Conservation (phyloP, 2,113 vertebrate genomes). For the Bos taurus region ARS-UCD2.0 NC_037336.1:70952001-70952500, state of each 20-base stretch:
- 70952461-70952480: background rate
- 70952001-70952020: constrained; percentile 12
- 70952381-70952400: constrained; percentile 36
- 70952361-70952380: constrained; percentile 93
- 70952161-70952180: background rate
- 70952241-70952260: background rate
- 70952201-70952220: background rate
- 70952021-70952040: background rate
- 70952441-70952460: background rate
- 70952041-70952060: background rate
- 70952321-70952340: constrained; percentile 95
- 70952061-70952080: background rate
- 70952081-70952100: background rate
- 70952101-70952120: background rate
- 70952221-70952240: background rate
- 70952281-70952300: constrained; percentile 93
- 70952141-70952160: background rate
- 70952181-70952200: background rate
- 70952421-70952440: background rate
- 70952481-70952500: background rate
- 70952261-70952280: constrained; percentile 80
- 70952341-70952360: constrained; percentile 88
- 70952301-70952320: constrained; percentile 86
- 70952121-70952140: background rate
- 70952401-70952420: background rate